These are phyloP conservation scores for Proteles cristata DNA, from an alignment of 2,113 vertebrate genomes.

Conservation along the genomic window DNA sequence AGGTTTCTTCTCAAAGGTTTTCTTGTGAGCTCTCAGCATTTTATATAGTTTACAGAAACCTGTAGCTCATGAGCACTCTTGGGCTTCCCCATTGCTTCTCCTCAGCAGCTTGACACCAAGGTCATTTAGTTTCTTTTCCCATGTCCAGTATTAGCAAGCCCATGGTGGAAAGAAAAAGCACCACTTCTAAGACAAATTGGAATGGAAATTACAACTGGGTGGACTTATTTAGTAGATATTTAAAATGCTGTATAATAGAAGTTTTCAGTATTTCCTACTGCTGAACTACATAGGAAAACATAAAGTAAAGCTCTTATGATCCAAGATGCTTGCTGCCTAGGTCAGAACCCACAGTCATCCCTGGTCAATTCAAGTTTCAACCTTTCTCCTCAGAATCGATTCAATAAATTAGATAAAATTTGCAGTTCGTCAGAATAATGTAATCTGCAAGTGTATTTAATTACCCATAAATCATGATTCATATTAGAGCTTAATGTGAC, in stretches of 20 bases:
- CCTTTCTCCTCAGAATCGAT: background rate
- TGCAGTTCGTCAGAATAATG: background rate
- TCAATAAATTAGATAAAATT: background rate
- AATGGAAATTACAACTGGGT: background rate
- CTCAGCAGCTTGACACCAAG: background rate
- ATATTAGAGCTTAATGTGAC: conserved; percentile 58
- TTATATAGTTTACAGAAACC: background rate
- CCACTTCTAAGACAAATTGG: background rate
- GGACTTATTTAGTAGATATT: background rate
- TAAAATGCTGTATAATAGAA: background rate
- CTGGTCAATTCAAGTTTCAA: background rate
- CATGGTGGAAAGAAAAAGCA: background rate
- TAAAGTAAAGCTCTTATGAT: background rate
- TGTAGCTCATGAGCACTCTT: background rate
- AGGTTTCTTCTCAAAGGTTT: background rate
- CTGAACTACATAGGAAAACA: background rate
- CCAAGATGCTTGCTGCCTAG: background rate
- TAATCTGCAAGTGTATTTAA: conserved; percentile 51
- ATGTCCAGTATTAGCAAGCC: background rate
- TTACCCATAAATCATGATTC: conserved; percentile 17
- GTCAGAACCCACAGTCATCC: background rate
- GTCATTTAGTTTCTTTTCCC: background rate
- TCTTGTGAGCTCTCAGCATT: background rate
- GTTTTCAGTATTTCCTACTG: background rate
- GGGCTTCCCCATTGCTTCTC: background rate